A percentile compares a stretch with the other conserved stretches of the same genome.
phyloP scores from a whole-genome alignment of 2,113 vertebrate species.

The Nyctibius bracteatus region DNA sequence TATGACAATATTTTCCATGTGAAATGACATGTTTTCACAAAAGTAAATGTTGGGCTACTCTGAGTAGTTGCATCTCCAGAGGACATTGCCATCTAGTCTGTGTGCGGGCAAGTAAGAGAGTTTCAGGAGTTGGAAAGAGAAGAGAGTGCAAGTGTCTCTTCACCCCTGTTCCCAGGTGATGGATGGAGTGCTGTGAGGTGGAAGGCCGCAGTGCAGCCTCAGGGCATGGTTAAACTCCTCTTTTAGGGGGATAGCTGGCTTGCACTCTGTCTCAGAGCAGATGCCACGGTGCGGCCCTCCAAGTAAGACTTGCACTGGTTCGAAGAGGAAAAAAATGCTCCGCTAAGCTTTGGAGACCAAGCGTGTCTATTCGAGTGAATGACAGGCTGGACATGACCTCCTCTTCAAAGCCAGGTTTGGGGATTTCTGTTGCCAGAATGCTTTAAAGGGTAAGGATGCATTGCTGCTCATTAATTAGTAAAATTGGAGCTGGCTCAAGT shows the following conservation, averaged over 20 bases:
- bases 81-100: background rate
- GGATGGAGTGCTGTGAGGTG: background rate
- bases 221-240: background rate
- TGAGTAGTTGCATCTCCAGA: background rate
- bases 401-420: background rate
- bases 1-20: background rate
- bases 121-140: background rate
- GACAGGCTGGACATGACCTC: background rate
- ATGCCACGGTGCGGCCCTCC: background rate
- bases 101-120: background rate
- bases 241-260: background rate
- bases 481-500: slow-evolving; percentile 33
- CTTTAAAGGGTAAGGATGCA: background rate
- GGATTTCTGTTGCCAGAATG: background rate
- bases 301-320: background rate
- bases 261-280: background rate
- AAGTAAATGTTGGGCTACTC: background rate
- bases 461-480: slow-evolving; percentile 33
- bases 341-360: background rate
- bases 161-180: background rate
- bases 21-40: background rate
- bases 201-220: background rate
- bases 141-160: no score
- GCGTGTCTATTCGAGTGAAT: fast-evolving
- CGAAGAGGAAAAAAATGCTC: background rate